These are phyloP conservation scores for Papilio xuthus DNA, from an alignment of 1,140 invertebrate species.

Conservation along the genomic window DNA sequence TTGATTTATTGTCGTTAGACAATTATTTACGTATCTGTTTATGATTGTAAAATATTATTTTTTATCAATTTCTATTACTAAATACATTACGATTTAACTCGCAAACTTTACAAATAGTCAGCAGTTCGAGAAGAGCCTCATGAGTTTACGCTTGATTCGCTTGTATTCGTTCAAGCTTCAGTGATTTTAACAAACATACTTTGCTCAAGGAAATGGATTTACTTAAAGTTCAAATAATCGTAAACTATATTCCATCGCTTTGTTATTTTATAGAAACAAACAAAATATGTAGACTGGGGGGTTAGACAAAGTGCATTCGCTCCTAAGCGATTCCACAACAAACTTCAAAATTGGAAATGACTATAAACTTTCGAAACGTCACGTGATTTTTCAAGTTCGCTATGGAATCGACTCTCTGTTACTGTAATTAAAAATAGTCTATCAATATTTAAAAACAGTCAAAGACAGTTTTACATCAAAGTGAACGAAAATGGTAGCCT, in stretches of 20 bases:
- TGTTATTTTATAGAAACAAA: slow-evolving; percentile 13
- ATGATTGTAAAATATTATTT: neutral
- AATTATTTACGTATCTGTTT: neutral
- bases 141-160: slow-evolving; percentile 40
- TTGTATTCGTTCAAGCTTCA: slow-evolving; percentile 46
- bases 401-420: too few species aligned
- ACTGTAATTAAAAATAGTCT: neutral
- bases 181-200: slow-evolving; percentile 49
- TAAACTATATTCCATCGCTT: slow-evolving; percentile 35
- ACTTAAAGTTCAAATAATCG: slow-evolving; percentile 41
- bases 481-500: neutral
- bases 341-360: too few species aligned
- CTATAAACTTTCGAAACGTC: too few species aligned
- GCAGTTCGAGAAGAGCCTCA: slow-evolving; percentile 29
- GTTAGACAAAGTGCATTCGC: too few species aligned
- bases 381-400: too few species aligned
- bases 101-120: slow-evolving; percentile 13
- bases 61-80: neutral
- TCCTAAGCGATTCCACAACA: too few species aligned
- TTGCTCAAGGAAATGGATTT: slow-evolving; percentile 42
- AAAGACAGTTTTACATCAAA: neutral
- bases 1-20: too few species aligned
- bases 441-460: neutral
- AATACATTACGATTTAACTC: neutral
- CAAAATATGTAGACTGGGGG: too few species aligned